These are phyloP conservation scores for Bolinopsis microptera DNA, from an alignment of 37 sponge, comb jelly and placozoan genomes.

Conservation along the genomic window DNA sequence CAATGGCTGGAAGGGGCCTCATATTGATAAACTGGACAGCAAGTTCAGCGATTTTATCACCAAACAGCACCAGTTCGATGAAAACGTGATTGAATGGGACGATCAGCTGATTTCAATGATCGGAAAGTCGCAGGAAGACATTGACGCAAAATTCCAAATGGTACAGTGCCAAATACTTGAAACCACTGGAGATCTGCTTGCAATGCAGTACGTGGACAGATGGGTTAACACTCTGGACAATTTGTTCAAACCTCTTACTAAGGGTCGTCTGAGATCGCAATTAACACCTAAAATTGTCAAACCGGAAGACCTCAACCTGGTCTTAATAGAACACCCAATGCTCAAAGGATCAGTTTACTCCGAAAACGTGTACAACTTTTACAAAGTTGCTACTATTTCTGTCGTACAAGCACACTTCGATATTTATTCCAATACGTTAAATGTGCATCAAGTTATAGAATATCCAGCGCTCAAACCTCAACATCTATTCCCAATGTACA, in stretches of 20 bases:
- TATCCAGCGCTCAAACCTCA: background rate
- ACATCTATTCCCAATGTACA: background rate
- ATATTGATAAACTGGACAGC: background rate
- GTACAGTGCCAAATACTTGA: background rate
- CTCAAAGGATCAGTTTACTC: background rate
- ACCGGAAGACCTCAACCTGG: background rate
- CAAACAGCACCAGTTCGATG: background rate
- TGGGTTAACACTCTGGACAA: background rate
- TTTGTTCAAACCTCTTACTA: background rate
- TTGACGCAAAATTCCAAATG: background rate
- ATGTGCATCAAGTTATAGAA: background rate
- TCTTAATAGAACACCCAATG: background rate
- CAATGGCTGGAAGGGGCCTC: no score
- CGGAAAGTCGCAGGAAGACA: background rate
- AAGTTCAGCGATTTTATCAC: background rate
- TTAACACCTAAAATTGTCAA: background rate
- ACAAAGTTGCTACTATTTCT: background rate
- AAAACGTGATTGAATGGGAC: background rate
- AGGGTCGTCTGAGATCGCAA: background rate
- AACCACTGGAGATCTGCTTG: background rate
- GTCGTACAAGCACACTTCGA: background rate
- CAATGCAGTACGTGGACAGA: no score
- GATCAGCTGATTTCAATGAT: background rate
- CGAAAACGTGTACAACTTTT: background rate
- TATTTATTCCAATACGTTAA: background rate